These are phyloP conservation scores for Chelonoidis abingdonii DNA, from an alignment of 2,113 vertebrate genomes.

Conservation along the genomic window DNA sequence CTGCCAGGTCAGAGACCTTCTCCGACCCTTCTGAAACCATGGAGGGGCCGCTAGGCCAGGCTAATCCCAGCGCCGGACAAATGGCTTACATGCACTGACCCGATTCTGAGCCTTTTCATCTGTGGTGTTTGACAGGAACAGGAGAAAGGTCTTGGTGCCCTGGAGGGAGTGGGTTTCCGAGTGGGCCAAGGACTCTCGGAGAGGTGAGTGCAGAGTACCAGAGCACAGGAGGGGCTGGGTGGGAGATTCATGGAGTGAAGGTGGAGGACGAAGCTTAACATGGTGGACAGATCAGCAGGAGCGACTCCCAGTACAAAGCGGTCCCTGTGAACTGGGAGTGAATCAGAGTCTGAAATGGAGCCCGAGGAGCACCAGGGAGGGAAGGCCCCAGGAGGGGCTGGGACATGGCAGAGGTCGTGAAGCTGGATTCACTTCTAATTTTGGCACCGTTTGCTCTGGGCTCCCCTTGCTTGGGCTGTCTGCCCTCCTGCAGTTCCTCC, in stretches of 20 bases:
- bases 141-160: conserved; percentile 78
- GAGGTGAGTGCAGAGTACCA: conserved; percentile 74
- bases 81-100: fast-evolving
- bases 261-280: background rate
- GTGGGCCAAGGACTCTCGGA: conserved; percentile 90
- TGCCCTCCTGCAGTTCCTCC: background rate
- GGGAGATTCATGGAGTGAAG: background rate
- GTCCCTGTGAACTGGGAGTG: background rate
- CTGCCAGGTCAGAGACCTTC: background rate
- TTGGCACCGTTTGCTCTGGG: background rate
- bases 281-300: background rate
- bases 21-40: background rate
- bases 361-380: background rate
- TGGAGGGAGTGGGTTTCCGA: conserved; percentile 88
- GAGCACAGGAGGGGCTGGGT: background rate
- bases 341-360: background rate
- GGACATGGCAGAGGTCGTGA: background rate
- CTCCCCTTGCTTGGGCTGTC: background rate
- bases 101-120: background rate
- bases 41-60: background rate
- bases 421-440: background rate
- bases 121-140: conserved; percentile 72
- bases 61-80: background rate
- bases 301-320: background rate
- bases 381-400: background rate